A percentile compares a stretch with the other conserved stretches of the same genome.
Evolutionary conservation across 2,888 invertebrate species (phyloP).

Genomic region (Bombylius major): DNA sequence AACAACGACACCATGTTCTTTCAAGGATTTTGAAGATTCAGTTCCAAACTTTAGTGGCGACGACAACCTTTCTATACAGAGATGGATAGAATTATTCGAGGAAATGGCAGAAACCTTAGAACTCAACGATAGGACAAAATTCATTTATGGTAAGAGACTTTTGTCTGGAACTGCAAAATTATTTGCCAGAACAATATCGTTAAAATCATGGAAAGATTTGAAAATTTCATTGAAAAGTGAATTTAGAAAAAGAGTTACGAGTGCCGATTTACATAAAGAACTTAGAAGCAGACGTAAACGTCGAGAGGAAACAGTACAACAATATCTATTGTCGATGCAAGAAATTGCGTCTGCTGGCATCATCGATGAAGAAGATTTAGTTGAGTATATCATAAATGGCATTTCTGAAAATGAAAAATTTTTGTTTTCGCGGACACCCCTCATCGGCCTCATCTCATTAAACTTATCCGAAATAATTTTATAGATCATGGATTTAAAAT

Average conservation of each 20-base stretch:
- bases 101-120: not conserved
- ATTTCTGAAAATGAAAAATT: not conserved
- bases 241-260: not conserved
- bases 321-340: not conserved
- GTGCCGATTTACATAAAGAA: not conserved
- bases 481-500: too few relatives aligned
- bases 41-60: constrained; percentile 1
- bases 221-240: not conserved
- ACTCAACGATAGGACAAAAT: not conserved
- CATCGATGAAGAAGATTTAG: too few relatives aligned
- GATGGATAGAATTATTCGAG: not conserved
- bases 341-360: not conserved
- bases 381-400: too few relatives aligned
- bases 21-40: not conserved
- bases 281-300: not conserved
- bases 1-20: not conserved
- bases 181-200: not conserved
- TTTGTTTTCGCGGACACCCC: too few relatives aligned
- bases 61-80: not conserved
- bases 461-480: too few relatives aligned
- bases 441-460: too few relatives aligned
- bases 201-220: not conserved
- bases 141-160: not conserved
- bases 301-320: not conserved
- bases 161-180: not conserved